phyloP scores from a whole-genome alignment of 1,140 invertebrate genomes.

The Dreissena polymorpha region DNA sequence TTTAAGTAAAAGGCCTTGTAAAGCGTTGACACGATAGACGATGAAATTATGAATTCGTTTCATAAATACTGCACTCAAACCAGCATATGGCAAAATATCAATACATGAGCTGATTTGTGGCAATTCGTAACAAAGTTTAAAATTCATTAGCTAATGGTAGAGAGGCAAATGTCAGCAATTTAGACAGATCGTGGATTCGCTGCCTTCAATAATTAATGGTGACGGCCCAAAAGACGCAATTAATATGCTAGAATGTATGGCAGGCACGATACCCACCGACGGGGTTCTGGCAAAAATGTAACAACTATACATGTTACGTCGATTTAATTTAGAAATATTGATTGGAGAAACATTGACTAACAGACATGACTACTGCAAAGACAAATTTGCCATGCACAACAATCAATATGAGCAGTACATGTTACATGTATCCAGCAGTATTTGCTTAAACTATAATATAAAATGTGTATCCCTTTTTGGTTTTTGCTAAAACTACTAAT shows the following conservation, averaged over 20 bases:
- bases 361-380: constrained; percentile 17
- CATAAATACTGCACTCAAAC: not conserved
- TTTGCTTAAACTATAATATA: too few species aligned
- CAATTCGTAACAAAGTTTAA: constrained; percentile 2
- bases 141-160: constrained; percentile 52
- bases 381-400: not conserved
- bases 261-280: constrained; percentile 16
- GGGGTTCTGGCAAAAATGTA: constrained; percentile 2
- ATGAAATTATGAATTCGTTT: not conserved
- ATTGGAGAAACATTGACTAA: constrained; percentile 21
- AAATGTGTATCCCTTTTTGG: too few species aligned
- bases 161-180: constrained; percentile 18
- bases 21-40: not conserved
- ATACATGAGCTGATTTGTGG: not conserved
- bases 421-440: too few species aligned
- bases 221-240: constrained; percentile 18
- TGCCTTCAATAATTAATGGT: constrained; percentile 46
- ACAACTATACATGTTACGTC: constrained; percentile 14
- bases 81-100: constrained; percentile 2
- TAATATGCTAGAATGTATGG: constrained; percentile 12
- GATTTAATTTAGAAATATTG: constrained; percentile 23
- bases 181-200: constrained; percentile 17
- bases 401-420: not conserved
- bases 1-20: not conserved
- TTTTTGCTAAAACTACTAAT: too few species aligned